phyloP scores from a whole-genome alignment of 1,140 invertebrate species.

The Caerostris darwini region DNA sequence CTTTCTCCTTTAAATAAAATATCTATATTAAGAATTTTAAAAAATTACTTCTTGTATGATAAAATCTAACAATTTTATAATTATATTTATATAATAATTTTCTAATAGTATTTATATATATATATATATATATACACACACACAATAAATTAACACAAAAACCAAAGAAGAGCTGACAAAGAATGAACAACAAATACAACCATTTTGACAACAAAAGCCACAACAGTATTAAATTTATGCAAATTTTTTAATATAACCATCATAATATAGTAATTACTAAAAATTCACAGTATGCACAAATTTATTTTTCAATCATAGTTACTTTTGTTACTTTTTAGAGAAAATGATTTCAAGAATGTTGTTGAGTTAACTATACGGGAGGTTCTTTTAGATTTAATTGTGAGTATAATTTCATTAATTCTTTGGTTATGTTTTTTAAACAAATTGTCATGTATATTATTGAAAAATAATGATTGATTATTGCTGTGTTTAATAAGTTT shows the following conservation, averaged over 20 bases:
- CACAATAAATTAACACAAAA: neutral
- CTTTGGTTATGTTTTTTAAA: no score
- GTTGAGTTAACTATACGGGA: slow-evolving; percentile 61
- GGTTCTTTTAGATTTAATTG: slow-evolving; percentile 49
- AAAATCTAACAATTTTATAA: neutral
- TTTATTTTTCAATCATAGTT: neutral
- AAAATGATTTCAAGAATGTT: slow-evolving; percentile 50
- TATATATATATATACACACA: no score
- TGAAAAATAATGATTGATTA: no score
- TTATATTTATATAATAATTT: neutral
- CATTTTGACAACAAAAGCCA: neutral
- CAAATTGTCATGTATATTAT: no score
- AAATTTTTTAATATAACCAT: neutral
- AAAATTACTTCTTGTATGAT: no score
- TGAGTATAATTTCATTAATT: neutral
- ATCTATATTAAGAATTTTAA: no score
- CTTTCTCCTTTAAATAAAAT: no score
- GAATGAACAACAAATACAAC: neutral
- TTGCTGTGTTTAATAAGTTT: no score
- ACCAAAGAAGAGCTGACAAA: no score
- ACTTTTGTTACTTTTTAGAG: slow-evolving; percentile 20
- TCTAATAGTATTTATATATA: neutral
- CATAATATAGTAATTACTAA: neutral
- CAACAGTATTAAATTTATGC: neutral
- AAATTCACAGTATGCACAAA: neutral